phyloP scores from a whole-genome alignment of 2,113 vertebrate species.

The Arothron firmamentum region DNA sequence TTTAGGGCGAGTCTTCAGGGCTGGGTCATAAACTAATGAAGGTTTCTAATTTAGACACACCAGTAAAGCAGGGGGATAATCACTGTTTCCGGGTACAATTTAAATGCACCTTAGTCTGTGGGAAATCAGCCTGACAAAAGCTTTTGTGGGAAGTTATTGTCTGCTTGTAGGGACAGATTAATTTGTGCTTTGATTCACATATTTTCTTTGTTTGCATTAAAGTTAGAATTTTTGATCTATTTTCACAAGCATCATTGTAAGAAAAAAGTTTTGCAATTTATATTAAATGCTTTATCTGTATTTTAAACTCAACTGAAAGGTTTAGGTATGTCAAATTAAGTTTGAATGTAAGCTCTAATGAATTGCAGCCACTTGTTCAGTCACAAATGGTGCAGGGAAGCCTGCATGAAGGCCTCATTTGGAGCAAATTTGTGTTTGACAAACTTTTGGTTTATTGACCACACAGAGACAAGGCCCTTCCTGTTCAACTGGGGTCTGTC shows the following conservation, averaged over 20 bases:
- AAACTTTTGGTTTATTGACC: constrained; percentile 76
- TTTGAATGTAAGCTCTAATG: constrained; percentile 12
- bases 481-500: constrained; percentile 66
- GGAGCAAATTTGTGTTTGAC: constrained; percentile 72
- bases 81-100: constrained; percentile 74
- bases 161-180: constrained; percentile 63
- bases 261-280: neutral
- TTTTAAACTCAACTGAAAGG: neutral
- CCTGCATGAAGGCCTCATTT: constrained; percentile 59
- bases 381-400: constrained; percentile 54
- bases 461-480: constrained; percentile 72
- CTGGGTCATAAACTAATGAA: constrained; percentile 75
- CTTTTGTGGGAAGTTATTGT: constrained; percentile 57
- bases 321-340: constrained; percentile 21
- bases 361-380: constrained; percentile 3
- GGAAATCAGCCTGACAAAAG: constrained; percentile 58
- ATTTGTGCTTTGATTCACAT: constrained; percentile 56
- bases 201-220: constrained; percentile 50
- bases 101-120: constrained; percentile 74
- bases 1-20: constrained; percentile 50
- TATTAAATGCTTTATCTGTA: neutral
- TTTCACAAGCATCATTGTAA: constrained; percentile 25
- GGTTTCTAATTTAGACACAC: constrained; percentile 77
- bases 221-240: constrained; percentile 46
- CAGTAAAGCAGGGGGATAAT: constrained; percentile 72